phyloP scores from a whole-genome alignment of 1,140 invertebrate genomes.

The Propsilocerus akamusi region DNA sequence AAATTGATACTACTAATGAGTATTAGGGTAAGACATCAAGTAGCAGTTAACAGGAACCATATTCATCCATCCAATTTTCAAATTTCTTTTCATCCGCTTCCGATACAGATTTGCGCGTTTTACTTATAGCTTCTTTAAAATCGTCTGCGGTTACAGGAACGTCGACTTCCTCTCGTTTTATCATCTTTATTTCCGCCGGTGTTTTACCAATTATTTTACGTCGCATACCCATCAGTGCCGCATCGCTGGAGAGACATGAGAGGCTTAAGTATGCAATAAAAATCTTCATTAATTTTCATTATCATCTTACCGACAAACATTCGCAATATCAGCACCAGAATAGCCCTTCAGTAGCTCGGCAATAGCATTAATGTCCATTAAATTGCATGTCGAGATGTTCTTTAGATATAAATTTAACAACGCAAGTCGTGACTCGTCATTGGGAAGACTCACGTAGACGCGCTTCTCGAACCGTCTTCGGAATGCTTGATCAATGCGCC shows the following conservation, averaged over 20 bases:
- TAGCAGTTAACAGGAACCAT: slow-evolving; percentile 50
- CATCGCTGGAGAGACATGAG: slow-evolving; percentile 65
- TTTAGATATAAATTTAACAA: slow-evolving; percentile 82
- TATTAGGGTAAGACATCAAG: too few species aligned
- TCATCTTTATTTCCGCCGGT: slow-evolving; percentile 80
- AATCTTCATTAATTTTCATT: slow-evolving; percentile 8
- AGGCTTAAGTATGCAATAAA: slow-evolving; percentile 10
- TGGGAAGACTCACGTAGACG: slow-evolving; percentile 96
- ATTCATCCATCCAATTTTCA: slow-evolving; percentile 92
- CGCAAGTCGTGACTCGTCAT: slow-evolving; percentile 67
- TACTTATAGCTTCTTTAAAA: slow-evolving; percentile 71
- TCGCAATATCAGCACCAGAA: slow-evolving; percentile 95
- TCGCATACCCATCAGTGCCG: slow-evolving; percentile 98
- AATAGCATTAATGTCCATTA: slow-evolving; percentile 62
- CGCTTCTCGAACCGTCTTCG: slow-evolving; percentile 90
- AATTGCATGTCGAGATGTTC: slow-evolving; percentile 62
- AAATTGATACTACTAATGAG: too few species aligned
- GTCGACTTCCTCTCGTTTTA: slow-evolving; percentile 88
- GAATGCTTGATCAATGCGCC: slow-evolving; percentile 98
- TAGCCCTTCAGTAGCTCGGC: slow-evolving; percentile 80
- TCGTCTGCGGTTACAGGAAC: slow-evolving; percentile 76
- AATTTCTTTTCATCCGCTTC: slow-evolving; percentile 84
- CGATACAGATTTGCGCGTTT: slow-evolving; percentile 89
- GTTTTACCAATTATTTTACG: slow-evolving; percentile 78
- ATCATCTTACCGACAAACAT: slow-evolving; percentile 72